Conservation (phyloP, 2,797 vertebrate species). For the Taenioides sp. region DNA sequence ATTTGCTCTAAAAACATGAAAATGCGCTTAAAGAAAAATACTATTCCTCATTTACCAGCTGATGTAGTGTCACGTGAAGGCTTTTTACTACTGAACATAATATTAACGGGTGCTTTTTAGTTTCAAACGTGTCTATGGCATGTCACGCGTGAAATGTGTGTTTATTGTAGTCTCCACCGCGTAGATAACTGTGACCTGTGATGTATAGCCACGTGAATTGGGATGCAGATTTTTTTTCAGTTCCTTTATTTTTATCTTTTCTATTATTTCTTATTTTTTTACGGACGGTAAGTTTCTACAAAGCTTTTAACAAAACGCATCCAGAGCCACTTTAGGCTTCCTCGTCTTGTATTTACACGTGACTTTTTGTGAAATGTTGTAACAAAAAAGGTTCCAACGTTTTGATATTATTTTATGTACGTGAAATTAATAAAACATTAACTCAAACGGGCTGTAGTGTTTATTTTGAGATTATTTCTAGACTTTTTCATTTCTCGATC, state of each 20-base stretch:
- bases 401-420: slow-evolving; percentile 85
- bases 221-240: slow-evolving; percentile 15
- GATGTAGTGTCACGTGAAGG: slow-evolving; percentile 67
- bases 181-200: slow-evolving; percentile 81
- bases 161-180: slow-evolving; percentile 77
- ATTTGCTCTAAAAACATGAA: slow-evolving; percentile 32
- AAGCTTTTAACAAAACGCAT: slow-evolving; percentile 43
- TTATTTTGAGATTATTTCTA: neutral
- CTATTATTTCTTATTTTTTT: slow-evolving; percentile 47
- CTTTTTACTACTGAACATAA: slow-evolving; percentile 64
- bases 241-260: neutral
- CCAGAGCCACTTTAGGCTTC: slow-evolving; percentile 56
- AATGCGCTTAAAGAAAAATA: slow-evolving; percentile 43
- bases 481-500: neutral
- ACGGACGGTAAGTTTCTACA: slow-evolving; percentile 55
- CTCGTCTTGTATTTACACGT: slow-evolving; percentile 72
- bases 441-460: slow-evolving; percentile 25
- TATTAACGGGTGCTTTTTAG: slow-evolving; percentile 71
- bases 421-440: slow-evolving; percentile 82
- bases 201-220: slow-evolving; percentile 76
- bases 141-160: slow-evolving; percentile 81
- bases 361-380: slow-evolving; percentile 76
- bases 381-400: slow-evolving; percentile 43
- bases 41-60: slow-evolving; percentile 47
- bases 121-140: slow-evolving; percentile 77